Evolutionary conservation across 2,113 vertebrate species (phyloP).

Genomic region (Cyprinodon variegatus): DNA sequence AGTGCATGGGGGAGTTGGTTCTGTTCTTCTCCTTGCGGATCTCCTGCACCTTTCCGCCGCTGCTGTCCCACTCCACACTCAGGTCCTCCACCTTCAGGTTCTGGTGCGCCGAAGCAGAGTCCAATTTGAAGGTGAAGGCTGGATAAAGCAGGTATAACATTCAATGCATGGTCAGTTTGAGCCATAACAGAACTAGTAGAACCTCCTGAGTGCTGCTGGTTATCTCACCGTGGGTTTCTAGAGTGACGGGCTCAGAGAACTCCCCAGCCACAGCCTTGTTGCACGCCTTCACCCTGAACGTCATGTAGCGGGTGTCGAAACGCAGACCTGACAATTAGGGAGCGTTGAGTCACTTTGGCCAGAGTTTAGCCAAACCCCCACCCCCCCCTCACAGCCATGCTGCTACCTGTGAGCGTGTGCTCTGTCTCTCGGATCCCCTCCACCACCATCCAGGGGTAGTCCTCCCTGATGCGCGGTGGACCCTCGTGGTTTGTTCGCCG

Average conservation of each 20-base stretch:
- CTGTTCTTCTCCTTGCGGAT: slow-evolving; percentile 93
- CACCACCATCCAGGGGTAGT: slow-evolving; percentile 96
- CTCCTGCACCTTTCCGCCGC: slow-evolving; percentile 92
- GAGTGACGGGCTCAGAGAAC: slow-evolving; percentile 89
- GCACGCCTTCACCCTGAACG: slow-evolving; percentile 91
- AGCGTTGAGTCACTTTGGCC: not conserved
- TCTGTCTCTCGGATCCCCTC: slow-evolving; percentile 89
- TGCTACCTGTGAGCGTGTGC: slow-evolving; percentile 85
- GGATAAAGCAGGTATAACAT: not conserved
- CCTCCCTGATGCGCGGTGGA: slow-evolving; percentile 88
- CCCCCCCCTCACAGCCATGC: not conserved
- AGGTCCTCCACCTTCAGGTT: slow-evolving; percentile 94
- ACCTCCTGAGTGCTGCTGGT: not conserved
- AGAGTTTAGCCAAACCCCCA: not conserved
- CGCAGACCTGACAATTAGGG: slow-evolving; percentile 77
- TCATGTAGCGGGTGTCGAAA: slow-evolving; percentile 94
- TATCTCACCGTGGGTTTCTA: slow-evolving; percentile 89
- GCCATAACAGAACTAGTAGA: not conserved
- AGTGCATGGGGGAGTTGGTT: slow-evolving; percentile 91
- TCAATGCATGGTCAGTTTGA: not conserved
- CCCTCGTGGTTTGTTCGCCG: slow-evolving; percentile 93
- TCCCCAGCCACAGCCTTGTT: slow-evolving; percentile 97
- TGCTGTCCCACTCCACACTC: slow-evolving; percentile 93
- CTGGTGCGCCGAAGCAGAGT: slow-evolving; percentile 89
- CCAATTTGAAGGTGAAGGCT: slow-evolving; percentile 94